Conservation (phyloP, 2,113 vertebrate species). For the Halichoeres trimaculatus region DNA sequence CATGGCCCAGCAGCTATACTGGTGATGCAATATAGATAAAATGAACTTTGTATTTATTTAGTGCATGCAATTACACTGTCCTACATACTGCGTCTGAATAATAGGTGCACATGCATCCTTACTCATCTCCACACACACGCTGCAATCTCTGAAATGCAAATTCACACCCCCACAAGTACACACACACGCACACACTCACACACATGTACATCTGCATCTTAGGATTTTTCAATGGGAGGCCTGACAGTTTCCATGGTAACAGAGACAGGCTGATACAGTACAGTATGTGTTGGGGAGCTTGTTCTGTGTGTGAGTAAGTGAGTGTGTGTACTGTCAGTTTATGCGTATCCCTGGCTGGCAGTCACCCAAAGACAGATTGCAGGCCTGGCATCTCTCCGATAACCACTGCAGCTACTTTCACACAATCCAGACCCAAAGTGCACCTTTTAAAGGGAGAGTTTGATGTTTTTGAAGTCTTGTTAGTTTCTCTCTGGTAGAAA, state of each 20-base stretch:
- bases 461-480: background rate
- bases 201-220: slow-evolving; percentile 38
- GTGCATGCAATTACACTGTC: slow-evolving; percentile 12
- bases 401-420: slow-evolving; percentile 62
- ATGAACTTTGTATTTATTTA: background rate
- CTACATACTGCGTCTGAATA: slow-evolving; percentile 23
- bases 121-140: slow-evolving; percentile 35
- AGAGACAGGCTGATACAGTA: slow-evolving; percentile 58
- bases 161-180: slow-evolving; percentile 52
- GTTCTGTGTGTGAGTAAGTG: slow-evolving; percentile 44
- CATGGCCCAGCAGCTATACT: background rate
- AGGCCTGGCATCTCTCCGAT: slow-evolving; percentile 62
- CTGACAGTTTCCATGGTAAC: slow-evolving; percentile 79
- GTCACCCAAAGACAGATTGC: slow-evolving; percentile 72
- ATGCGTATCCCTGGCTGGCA: slow-evolving; percentile 65
- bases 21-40: slow-evolving; percentile 4
- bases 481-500: slow-evolving; percentile 7
- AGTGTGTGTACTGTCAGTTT: slow-evolving; percentile 56
- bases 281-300: slow-evolving; percentile 52
- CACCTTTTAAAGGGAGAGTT: slow-evolving; percentile 31
- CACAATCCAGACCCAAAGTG: slow-evolving; percentile 36
- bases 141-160: slow-evolving; percentile 52
- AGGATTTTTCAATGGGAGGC: slow-evolving; percentile 78
- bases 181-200: slow-evolving; percentile 10
- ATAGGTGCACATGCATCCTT: slow-evolving; percentile 28